Conservation (phyloP, 2,113 vertebrate species). For the Prunella fulvescens region DNA sequence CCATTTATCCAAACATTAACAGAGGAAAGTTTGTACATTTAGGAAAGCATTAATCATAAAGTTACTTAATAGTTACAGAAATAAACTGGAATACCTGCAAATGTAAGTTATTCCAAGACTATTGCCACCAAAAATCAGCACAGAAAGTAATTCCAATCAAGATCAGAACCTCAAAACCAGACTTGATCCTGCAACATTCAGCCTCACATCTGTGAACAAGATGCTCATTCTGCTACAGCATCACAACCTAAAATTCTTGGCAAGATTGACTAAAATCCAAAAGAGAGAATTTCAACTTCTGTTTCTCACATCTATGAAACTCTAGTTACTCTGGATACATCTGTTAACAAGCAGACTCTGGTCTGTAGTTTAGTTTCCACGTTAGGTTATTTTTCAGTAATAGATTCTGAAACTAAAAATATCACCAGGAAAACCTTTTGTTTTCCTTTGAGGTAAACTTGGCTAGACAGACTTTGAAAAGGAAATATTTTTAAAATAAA, state of each 20-base stretch:
- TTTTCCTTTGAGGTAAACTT: background rate
- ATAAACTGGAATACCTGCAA: background rate
- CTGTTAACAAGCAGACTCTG: background rate
- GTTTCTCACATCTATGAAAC: background rate
- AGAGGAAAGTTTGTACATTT: background rate
- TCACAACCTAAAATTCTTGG: background rate
- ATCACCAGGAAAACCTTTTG: background rate
- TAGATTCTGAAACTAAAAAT: background rate
- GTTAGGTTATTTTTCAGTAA: background rate
- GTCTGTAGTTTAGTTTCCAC: background rate
- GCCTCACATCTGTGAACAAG: background rate
- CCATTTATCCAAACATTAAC: background rate
- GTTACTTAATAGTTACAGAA: background rate
- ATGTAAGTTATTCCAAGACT: background rate
- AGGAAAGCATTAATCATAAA: background rate
- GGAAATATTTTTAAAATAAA: fast-evolving
- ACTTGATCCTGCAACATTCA: background rate
- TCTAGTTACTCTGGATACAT: background rate
- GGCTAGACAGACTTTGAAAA: background rate
- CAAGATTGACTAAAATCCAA: background rate
- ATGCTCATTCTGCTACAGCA: background rate
- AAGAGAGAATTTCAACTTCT: background rate
- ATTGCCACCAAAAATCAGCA: background rate
- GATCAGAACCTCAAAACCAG: background rate
- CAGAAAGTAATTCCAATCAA: background rate